Evolutionary conservation across 2,888 invertebrate species (phyloP), one percentile per base, ranked within the genome.

Genomic region (Synergus laeviventris): DNA sequence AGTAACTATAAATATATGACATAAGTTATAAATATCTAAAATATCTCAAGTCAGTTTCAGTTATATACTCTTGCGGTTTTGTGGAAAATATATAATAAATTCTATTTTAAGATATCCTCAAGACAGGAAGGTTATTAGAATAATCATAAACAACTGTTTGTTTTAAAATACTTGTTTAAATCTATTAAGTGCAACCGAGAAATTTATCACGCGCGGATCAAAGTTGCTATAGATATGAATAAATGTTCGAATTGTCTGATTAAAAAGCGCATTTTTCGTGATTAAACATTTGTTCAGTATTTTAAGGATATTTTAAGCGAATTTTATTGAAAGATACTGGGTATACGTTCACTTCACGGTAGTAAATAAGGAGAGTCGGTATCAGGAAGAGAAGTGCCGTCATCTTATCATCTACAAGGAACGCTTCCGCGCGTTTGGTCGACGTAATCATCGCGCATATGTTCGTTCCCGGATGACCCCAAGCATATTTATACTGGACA

Each of bases 321-420:
- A n/a, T n/a, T 49, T 49, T 31, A 31, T 31, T 31, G 31, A 31
- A 31, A 2, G 14, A 42, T 2, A 42, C 42, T 42, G 12, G 11
- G 12, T 42, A 42, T 14, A 42, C 12, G n/a, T 62, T 62, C 9
- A 62, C 39, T 62, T 11, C n/a, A 31, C 16, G 31, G 16, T 16
- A 45, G 49, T n/a, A 24, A 49, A 70, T 12, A 39, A 56, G 42
- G 64, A 61, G 60, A 82, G 78, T 77, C 74, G 79, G 79, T 81
- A 85, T 80, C 84, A 86, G 87, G 88, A 87, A 87, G 88, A 88
- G 85, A 87, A 87, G 84, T 83, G 76, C 81, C 78, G 76, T 80
- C 81, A 81, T 85, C 84, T 84, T 84, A 83, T 83, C 85, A 84
- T 86, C 83, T 78, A 81, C 74, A 77, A 77, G 60, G 74, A 78